Conservation (phyloP, 2,888 invertebrate genomes). For the Eretmocerus hayati region DNA sequence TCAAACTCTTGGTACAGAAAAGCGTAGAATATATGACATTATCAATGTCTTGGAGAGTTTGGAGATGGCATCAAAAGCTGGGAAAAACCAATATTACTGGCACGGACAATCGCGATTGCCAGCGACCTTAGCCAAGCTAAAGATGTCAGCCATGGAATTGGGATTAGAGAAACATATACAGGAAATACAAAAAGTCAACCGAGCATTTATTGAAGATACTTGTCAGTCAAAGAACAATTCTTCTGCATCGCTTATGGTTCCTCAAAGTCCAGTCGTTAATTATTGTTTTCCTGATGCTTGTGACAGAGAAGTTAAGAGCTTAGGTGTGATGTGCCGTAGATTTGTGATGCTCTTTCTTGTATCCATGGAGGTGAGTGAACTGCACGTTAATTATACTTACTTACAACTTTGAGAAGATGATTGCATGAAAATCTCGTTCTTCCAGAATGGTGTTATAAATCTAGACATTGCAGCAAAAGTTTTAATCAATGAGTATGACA, state of each 20-base stretch:
- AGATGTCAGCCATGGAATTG: constrained; percentile 53
- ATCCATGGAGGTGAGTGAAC: constrained; percentile 51
- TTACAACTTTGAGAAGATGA: too few relatives aligned
- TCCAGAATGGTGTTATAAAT: constrained; percentile 59
- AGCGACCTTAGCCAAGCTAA: constrained; percentile 56
- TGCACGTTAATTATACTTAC: too few relatives aligned
- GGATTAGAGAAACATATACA: constrained; percentile 52
- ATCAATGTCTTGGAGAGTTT: constrained; percentile 67
- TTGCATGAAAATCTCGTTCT: constrained; percentile 35
- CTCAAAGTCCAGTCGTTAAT: constrained; percentile 26
- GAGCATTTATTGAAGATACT: constrained; percentile 28
- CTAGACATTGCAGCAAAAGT: constrained; percentile 62
- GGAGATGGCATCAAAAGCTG: constrained; percentile 60
- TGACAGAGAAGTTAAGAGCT: constrained; percentile 58
- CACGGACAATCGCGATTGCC: constrained; percentile 58
- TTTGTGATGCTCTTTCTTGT: constrained; percentile 66
- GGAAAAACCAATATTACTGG: constrained; percentile 65
- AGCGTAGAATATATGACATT: constrained; percentile 66
- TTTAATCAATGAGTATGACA: constrained; percentile 53
- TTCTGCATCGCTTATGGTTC: constrained; percentile 20
- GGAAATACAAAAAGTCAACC: constrained; percentile 30
- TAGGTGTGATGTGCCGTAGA: constrained; percentile 63
- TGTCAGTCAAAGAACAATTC: constrained; percentile 20
- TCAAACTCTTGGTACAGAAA: constrained; percentile 57
- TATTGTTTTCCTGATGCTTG: constrained; percentile 35